These are phyloP conservation scores for Alligator sinensis DNA, from an alignment of 2,113 vertebrate genomes.

Conservation along the genomic window DNA sequence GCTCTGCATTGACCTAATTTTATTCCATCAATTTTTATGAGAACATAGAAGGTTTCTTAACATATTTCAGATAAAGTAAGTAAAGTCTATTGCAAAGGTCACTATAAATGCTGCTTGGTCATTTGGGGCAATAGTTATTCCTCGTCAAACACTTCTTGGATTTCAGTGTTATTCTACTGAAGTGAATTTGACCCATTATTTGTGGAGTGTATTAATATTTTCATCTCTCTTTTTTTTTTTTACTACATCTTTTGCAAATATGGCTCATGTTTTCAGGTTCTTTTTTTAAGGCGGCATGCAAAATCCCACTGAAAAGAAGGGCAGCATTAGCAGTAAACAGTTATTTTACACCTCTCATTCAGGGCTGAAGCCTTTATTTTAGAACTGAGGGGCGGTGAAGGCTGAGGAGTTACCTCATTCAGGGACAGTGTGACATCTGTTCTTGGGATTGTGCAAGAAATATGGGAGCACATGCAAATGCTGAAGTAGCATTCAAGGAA, in stretches of 20 bases:
- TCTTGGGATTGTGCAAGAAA: constrained; percentile 18
- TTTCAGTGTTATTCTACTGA: background rate
- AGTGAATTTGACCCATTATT: background rate
- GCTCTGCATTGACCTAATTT: background rate
- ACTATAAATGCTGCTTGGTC: background rate
- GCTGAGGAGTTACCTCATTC: background rate
- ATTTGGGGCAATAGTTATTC: background rate
- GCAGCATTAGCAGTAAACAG: constrained; percentile 51
- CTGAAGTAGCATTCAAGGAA: constrained; percentile 28
- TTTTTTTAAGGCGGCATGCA: constrained; percentile 30
- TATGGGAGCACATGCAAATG: constrained; percentile 60
- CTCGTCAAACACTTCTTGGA: background rate
- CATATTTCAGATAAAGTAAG: background rate
- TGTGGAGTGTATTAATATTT: background rate
- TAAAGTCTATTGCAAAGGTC: background rate
- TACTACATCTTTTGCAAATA: background rate
- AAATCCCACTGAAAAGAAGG: background rate
- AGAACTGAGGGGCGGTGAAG: background rate
- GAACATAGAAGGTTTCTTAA: background rate
- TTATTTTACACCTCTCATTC: constrained; percentile 65
- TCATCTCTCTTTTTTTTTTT: background rate
- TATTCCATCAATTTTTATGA: background rate
- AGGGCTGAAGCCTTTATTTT: constrained; percentile 47
- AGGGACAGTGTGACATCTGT: constrained; percentile 69
- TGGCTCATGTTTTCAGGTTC: constrained; percentile 24